phyloP scores from a whole-genome alignment of 2,797 vertebrate species.

The Molothrus ater region DNA sequence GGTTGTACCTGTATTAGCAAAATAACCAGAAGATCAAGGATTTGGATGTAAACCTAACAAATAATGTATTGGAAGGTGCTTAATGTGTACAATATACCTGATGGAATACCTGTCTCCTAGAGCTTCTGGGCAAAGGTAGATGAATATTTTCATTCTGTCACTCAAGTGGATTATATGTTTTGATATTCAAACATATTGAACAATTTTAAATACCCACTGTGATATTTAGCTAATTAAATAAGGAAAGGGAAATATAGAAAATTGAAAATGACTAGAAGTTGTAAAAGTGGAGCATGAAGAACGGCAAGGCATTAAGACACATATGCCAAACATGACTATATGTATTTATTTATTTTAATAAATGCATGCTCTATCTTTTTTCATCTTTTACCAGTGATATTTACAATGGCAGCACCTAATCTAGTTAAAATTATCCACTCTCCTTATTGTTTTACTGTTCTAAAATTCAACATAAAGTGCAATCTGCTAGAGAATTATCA shows the following conservation, averaged over 20 bases:
- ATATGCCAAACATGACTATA: neutral
- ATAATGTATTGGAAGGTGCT: neutral
- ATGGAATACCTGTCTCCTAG: neutral
- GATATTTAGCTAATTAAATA: neutral
- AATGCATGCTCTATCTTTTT: neutral
- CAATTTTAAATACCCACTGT: neutral
- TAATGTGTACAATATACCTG: neutral
- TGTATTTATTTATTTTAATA: neutral
- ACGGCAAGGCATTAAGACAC: neutral
- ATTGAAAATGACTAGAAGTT: neutral
- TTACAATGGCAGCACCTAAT: neutral
- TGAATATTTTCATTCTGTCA: neutral
- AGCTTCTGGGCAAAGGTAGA: neutral
- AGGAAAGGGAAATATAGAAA: neutral
- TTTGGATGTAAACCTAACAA: neutral
- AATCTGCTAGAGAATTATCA: slow-evolving; percentile 2
- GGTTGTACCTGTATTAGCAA: neutral
- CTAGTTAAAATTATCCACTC: neutral
- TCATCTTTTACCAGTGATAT: neutral
- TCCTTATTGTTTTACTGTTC: neutral
- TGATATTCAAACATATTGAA: neutral
- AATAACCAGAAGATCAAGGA: neutral
- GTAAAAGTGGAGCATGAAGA: neutral
- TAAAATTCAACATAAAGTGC: slow-evolving; percentile 36
- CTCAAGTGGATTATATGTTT: neutral